Percentiles rank a stretch among this genome's conserved stretches.
Conservation (phyloP, 2,797 vertebrate genomes). For the Erethizon dorsatum region DNA sequence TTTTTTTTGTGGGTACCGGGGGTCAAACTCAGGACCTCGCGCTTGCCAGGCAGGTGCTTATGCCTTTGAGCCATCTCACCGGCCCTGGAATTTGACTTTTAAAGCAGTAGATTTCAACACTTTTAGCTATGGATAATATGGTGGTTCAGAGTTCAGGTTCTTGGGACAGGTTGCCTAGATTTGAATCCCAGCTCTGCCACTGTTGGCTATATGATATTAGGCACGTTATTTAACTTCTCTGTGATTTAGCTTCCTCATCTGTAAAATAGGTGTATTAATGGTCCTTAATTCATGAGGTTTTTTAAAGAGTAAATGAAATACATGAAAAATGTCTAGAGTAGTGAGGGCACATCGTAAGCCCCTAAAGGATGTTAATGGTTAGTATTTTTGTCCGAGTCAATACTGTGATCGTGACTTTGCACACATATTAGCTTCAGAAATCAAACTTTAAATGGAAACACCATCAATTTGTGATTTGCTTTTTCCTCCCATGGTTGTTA, state of each 20-base stretch:
- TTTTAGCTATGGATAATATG: not conserved
- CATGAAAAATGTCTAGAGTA: not conserved
- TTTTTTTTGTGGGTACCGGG: no score
- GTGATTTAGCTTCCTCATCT: not conserved
- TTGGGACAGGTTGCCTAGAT: not conserved
- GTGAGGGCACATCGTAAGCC: not conserved
- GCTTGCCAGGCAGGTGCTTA: no score
- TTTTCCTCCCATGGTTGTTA: not conserved
- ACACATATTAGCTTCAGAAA: not conserved
- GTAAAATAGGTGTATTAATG: not conserved
- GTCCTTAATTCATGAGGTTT: not conserved
- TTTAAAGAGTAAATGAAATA: constrained; percentile 40
- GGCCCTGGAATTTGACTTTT: not conserved
- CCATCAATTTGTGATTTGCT: not conserved
- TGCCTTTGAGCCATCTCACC: no score
- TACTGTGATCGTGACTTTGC: not conserved
- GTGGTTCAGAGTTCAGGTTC: not conserved
- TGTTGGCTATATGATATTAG: not conserved
- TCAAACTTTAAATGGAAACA: not conserved
- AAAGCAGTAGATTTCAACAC: not conserved
- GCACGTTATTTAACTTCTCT: not conserved
- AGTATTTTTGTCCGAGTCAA: not conserved
- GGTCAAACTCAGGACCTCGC: no score
- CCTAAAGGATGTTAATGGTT: not conserved
- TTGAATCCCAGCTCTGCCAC: not conserved